These are phyloP conservation scores for Plebejus melissa DNA, from an alignment of 2,888 invertebrate genomes.

Conservation along the genomic window DNA sequence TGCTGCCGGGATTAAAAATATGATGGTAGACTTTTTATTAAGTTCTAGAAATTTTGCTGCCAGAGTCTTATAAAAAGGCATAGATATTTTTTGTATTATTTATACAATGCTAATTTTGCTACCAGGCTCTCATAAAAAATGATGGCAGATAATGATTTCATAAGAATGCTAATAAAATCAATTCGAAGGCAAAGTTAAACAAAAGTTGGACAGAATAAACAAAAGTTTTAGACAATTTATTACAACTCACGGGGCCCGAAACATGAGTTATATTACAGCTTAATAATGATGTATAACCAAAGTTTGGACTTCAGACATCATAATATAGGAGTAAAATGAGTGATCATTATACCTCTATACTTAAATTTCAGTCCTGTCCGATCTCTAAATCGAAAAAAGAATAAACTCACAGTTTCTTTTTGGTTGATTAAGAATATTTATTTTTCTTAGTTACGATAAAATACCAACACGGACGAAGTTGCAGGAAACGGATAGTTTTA, in stretches of 20 bases:
- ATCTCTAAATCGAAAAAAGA: background rate
- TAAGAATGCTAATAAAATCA: background rate
- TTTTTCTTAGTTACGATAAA: too few relatives aligned
- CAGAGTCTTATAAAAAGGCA: too few relatives aligned
- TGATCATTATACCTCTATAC: background rate
- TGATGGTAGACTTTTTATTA: too few relatives aligned
- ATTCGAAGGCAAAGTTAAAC: constrained; percentile 10
- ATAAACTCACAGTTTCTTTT: too few relatives aligned
- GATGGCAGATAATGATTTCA: background rate
- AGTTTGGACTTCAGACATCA: background rate
- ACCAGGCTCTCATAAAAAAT: background rate
- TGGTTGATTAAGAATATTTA: too few relatives aligned
- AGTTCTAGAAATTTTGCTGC: too few relatives aligned
- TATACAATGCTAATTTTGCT: background rate
- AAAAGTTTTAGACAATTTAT: constrained; percentile 56
- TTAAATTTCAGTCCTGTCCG: background rate
- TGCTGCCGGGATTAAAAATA: too few relatives aligned
- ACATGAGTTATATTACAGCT: background rate
- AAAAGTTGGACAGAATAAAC: constrained; percentile 39
- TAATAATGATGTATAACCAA: constrained; percentile 6
- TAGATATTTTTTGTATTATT: too few relatives aligned
- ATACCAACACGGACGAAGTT: too few relatives aligned
- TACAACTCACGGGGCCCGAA: constrained; percentile 34
- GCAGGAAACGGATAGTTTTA: too few relatives aligned
- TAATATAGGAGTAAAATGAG: background rate